Evolutionary conservation across 2,888 invertebrate genomes (phyloP), one percentile per base, ranked within the genome.

Genomic region (Cheilosia scutellata): DNA sequence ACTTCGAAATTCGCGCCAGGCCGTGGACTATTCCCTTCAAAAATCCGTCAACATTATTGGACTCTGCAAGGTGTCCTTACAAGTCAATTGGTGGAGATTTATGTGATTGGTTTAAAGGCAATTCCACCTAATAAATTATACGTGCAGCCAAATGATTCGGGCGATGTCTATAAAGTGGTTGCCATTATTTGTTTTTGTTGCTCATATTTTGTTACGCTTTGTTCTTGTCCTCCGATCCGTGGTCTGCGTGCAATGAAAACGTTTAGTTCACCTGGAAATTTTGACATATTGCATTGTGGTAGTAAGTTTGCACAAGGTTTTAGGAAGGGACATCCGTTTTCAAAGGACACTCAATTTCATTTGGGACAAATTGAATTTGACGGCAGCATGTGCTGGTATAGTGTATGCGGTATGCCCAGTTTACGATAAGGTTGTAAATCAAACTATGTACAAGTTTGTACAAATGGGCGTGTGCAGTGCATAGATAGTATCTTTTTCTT

Each of bases 41-140:
- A 40, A 53, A 16, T 40, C n/a, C 40, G 11, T 40, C 40, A 65
- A 47, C n/a, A 7, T 65, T 37, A 7, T 37, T 11, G 20, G 31
- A 29, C n/a, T 31, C 5, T 4, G 44, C 65, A 75, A 75, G 57
- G 65, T 75, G 57, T 57, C 16, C n/a, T 63, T 37, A 42, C 42
- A 57, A 47, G 20, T 58, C 51, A 51, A 62, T 31, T 65, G 16
- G 29, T 49, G 47, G 49, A 57, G 57, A 75, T 75, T 75, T 66
- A 75, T 75, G 65, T 49, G 65, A 66, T 40, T 58, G 55, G 7
- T 75, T 65, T 37, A 31, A 55, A 58, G 65, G 57, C 9, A 47
- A 49, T 57, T 37, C 11, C 13, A 5, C n/a, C 13, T 5, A 75
- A 57, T 57, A 57, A 65, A 49, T 75, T 57, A 20, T 5, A 1